These are phyloP conservation scores for Thymelicus sylvestris DNA, from an alignment of 2,888 invertebrate genomes.

Conservation along the genomic window DNA sequence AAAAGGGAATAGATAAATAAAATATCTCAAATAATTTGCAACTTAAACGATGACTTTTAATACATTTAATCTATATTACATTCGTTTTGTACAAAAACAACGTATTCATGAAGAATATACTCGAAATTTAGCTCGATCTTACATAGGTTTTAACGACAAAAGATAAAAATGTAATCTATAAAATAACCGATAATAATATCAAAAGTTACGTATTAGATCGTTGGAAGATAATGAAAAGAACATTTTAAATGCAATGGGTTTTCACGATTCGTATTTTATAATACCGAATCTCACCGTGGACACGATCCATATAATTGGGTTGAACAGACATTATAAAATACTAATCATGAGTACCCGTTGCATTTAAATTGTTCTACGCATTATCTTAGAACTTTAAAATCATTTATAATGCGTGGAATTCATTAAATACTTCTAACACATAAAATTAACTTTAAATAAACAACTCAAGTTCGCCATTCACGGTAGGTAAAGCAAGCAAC, in stretches of 20 bases:
- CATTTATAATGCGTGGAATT: not conserved
- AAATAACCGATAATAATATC: constrained; percentile 59
- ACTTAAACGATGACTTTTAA: constrained; percentile 84
- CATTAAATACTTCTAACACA: constrained; percentile 34
- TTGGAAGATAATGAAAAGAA: constrained; percentile 52
- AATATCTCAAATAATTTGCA: constrained; percentile 68
- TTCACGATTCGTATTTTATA: no score
- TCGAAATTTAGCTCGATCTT: constrained; percentile 64
- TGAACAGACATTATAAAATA: no score
- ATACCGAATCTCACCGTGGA: no score
- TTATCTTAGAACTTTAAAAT: no score
- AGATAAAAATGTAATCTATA: constrained; percentile 56
- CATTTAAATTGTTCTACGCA: no score
- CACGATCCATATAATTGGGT: no score
- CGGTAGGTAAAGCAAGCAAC: constrained; percentile 19
- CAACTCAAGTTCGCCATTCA: constrained; percentile 28
- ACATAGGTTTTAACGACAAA: constrained; percentile 45
- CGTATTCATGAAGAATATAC: constrained; percentile 67
- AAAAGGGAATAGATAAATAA: constrained; percentile 58
- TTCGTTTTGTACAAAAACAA: constrained; percentile 81
- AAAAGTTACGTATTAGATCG: constrained; percentile 80
- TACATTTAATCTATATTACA: constrained; percentile 80
- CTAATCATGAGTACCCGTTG: no score
- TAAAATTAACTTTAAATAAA: constrained; percentile 21
- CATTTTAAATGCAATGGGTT: not conserved